Evolutionary conservation across 2,888 invertebrate genomes (phyloP), one percentile per base, ranked within the genome.

Genomic region (Mesorhabditis spiculigera): DNA sequence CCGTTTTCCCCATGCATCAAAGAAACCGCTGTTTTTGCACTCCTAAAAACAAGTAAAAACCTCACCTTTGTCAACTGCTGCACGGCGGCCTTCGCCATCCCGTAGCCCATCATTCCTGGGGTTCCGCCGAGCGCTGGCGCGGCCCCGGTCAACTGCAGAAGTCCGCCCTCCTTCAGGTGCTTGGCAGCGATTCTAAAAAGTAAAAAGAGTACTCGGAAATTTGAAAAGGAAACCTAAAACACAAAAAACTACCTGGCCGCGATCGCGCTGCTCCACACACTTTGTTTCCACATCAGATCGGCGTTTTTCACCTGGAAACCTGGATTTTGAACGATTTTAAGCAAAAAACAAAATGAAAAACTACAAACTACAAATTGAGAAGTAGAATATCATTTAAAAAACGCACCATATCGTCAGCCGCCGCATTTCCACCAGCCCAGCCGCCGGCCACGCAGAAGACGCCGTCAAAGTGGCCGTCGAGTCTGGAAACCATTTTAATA

Each of bases 361-460:
- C 28, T 1, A 28, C 28, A 28, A 28, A 28, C 28, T 28, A 28
- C 28, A 28, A 28, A 28, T 28, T 28, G 28, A 28, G 28, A 28
- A 28, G 28, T 1, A 28, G 3, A 28, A 28, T 28, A 28, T 28
- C n/a, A 1, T 50, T 2, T 13, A 50, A 43, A 62, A n/a, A 67
- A 87, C 93, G 93, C 65, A 93, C 90, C 77, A 96, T 91, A 86
- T 94, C 95, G 28, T 76, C 77, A 5, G 74, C 75, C 8, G 76
- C 70, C 5, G 82, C 79, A 6, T 75, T 78, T 8, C 83, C 81
- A 44, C 78, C 79, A 61, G 95, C 94, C 96, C 96, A 97, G 67
- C 97, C 97, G 65, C 97, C 97, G 74, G 98, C 98, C 28, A 99
- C 97, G 88, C 97, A 97, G 82, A 98, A 92, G 4, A 78, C 71